Evolutionary conservation across 1,140 invertebrate species (phyloP).

Genomic region (Chrysomallon squamiferum): DNA sequence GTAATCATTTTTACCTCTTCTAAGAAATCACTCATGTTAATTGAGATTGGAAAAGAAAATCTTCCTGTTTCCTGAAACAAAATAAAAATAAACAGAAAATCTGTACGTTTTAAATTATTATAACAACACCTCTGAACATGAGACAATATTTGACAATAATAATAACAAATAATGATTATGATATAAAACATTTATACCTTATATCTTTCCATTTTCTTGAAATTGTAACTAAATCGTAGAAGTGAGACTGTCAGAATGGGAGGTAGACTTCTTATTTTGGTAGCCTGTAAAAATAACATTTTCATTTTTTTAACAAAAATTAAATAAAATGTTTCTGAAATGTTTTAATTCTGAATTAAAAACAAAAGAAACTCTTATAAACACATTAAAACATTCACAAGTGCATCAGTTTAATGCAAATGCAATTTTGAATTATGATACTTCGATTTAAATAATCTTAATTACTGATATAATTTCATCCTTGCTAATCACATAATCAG

Average conservation of each 20-base stretch:
- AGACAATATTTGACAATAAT: neutral
- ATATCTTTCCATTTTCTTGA: slow-evolving; percentile 50
- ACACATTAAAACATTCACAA: no score
- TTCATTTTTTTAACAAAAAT: no score
- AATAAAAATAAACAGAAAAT: neutral
- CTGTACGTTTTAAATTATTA: no score
- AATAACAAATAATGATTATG: neutral
- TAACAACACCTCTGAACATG: neutral
- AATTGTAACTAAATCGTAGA: slow-evolving; percentile 60
- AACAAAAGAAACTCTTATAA: no score
- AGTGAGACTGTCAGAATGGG: slow-evolving; percentile 59
- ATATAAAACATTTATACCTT: slow-evolving; percentile 38
- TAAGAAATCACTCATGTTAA: slow-evolving; percentile 54
- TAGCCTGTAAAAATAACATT: slow-evolving; percentile 40
- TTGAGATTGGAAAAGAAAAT: slow-evolving; percentile 53
- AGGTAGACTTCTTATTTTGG: slow-evolving; percentile 54
- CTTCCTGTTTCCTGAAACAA: slow-evolving; percentile 48
- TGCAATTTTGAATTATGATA: no score
- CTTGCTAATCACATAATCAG: no score
- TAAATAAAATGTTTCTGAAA: no score
- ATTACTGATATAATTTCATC: no score
- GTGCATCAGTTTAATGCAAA: no score
- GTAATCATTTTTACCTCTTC: slow-evolving; percentile 55
- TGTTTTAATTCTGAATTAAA: no score
- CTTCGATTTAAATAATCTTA: no score